Evolutionary conservation across 1,140 invertebrate species (phyloP), one percentile per base, ranked within the genome.

Genomic region (Colletes latitarsis): DNA sequence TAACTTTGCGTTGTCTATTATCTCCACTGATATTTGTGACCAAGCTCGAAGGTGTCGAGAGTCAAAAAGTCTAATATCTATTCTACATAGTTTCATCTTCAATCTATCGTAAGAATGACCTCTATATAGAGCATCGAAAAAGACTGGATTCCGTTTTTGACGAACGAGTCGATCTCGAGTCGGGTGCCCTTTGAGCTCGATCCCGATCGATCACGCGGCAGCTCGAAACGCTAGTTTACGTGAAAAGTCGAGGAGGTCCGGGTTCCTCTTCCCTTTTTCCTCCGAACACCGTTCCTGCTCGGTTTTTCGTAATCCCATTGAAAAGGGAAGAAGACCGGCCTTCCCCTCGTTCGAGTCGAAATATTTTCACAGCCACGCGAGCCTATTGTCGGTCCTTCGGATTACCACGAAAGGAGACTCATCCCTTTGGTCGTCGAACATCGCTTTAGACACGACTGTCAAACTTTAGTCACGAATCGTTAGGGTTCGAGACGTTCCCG

Each of bases 341-440:
- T 21, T 19, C 8, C 80, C 75, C 60, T 81, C 72, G 67, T 68
- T 78, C 82, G 79, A 85, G 74, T 83, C 82, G 53, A 90, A 89
- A 89, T 89, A 90, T 90, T 90, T 90, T 89, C 87, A 88, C 85
- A 86, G 85, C 72, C 83, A 90, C 83, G 85, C 83, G 86, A 85
- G 83, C 39, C 86, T 67, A 85, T 89, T 88, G 88, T 89, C 72
- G 72, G 53, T 84, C 79, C 78, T 39, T 19, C 53, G 84, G 84
- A 85, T 90, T 87, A 87, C 52, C 58, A 41, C 17, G 9, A 71
- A 71, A 41, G 41, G 9, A 58, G 57, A 3, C 6, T 9, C 57
- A 10, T 58, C 57, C 57, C 57, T 17, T 17, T n/a, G 62, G 4
- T 64, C 19, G 62, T 41, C 19, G 66, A 58, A 30, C 52, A 64